phyloP scores from a whole-genome alignment of 2,113 vertebrate species.

The Helogale parvula region DNA sequence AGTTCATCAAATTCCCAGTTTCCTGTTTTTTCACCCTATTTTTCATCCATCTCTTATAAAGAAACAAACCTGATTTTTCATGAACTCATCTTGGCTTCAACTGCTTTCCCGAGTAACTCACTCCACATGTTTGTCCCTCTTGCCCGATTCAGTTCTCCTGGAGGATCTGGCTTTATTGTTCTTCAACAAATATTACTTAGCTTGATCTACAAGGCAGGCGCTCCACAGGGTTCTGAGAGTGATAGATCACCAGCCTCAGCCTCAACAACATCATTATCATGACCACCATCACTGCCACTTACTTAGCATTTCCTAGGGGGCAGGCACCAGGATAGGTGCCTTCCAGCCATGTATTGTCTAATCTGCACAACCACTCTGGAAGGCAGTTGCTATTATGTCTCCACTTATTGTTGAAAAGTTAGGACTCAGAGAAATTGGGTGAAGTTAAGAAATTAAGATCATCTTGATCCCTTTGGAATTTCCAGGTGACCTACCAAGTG shows the following conservation, averaged over 20 bases:
- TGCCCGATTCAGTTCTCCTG: not conserved
- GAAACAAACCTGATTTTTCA: slow-evolving; percentile 54
- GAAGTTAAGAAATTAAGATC: not conserved
- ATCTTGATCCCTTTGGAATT: not conserved
- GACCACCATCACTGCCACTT: not conserved
- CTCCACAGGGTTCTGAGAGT: not conserved
- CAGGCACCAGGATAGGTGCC: not conserved
- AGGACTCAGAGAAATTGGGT: not conserved
- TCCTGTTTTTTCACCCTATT: not conserved
- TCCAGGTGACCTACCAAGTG: not conserved
- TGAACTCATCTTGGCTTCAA: slow-evolving; percentile 53
- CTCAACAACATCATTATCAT: not conserved
- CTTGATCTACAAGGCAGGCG: not conserved
- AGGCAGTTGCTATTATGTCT: not conserved
- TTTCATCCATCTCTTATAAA: slow-evolving; percentile 21
- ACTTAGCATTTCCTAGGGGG: not conserved
- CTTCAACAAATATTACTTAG: not conserved
- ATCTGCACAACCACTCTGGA: not conserved
- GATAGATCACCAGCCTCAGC: not conserved
- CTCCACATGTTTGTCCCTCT: slow-evolving; percentile 18
- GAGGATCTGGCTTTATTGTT: not conserved
- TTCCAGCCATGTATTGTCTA: not conserved
- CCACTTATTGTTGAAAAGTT: not conserved
- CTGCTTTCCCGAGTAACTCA: slow-evolving; percentile 30
- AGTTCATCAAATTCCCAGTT: not conserved